These are phyloP conservation scores for Pocillopora damicornis DNA, from an alignment of 64 coral and sea anemone species.

Conservation along the genomic window DNA sequence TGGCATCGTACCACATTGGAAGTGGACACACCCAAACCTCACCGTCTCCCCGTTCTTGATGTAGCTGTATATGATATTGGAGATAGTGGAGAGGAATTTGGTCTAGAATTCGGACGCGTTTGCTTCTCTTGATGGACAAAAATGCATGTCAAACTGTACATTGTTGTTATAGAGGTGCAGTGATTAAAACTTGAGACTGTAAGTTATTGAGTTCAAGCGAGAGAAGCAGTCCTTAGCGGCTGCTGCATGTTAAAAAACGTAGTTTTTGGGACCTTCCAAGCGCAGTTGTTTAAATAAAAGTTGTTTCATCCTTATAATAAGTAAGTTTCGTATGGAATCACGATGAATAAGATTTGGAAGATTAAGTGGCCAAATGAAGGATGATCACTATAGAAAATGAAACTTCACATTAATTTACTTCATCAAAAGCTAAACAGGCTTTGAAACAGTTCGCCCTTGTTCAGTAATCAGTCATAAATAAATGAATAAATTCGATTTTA, in stretches of 20 bases:
- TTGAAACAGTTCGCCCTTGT: too few species aligned
- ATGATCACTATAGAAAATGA: not conserved
- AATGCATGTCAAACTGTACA: not conserved
- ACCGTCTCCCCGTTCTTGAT: conserved; percentile 58
- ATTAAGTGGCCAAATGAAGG: not conserved
- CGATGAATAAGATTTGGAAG: not conserved
- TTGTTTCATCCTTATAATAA: not conserved
- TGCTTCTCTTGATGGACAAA: conserved; percentile 53
- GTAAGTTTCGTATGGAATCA: not conserved
- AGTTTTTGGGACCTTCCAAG: not conserved
- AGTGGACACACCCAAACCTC: conserved; percentile 58
- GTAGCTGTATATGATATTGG: conserved; percentile 75
- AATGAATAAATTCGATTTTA: too few species aligned
- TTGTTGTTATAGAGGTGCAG: not conserved
- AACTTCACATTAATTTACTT: too few species aligned
- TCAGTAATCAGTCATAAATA: too few species aligned
- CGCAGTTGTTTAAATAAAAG: not conserved
- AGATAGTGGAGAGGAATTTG: conserved; percentile 58
- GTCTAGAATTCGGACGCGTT: conserved; percentile 72
- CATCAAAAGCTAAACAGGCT: too few species aligned
- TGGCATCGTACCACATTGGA: conserved; percentile 62
- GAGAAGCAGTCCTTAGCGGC: not conserved
- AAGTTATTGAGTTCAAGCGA: conserved; percentile 11
- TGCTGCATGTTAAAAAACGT: not conserved
- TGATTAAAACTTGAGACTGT: conserved; percentile 5